Conservation (phyloP, 2,888 invertebrate genomes). For the Hydroisotoma schaefferi region DNA sequence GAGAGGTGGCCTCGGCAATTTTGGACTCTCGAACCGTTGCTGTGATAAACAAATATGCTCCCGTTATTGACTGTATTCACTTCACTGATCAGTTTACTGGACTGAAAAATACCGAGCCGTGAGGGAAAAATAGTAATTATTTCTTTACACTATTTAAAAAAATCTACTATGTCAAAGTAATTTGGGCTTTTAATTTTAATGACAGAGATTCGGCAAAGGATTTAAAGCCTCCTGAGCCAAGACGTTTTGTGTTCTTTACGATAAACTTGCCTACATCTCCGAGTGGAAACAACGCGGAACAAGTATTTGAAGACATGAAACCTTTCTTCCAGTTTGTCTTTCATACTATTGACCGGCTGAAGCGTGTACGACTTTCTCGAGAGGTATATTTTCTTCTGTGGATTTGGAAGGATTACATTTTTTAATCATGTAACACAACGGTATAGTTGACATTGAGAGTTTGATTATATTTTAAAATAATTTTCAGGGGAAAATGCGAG, state of each 20-base stretch:
- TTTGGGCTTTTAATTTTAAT: not conserved
- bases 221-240: conserved; percentile 66
- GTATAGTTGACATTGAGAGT: too few relatives aligned
- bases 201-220: conserved; percentile 44
- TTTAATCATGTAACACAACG: too few relatives aligned
- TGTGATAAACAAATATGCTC: conserved; percentile 74
- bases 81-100: conserved; percentile 96
- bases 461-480: conserved; percentile 4
- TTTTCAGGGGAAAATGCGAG: conserved; percentile 74
- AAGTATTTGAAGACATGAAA: conserved; percentile 69
- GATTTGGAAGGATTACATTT: too few relatives aligned
- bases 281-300: conserved; percentile 64
- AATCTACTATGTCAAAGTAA: not conserved
- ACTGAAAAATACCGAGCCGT: conserved; percentile 77
- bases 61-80: conserved; percentile 90
- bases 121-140: conserved; percentile 52
- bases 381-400: conserved; percentile 65
- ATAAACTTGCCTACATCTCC: conserved; percentile 63
- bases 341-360: conserved; percentile 87
- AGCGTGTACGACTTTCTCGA: conserved; percentile 78
- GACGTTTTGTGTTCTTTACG: conserved; percentile 75
- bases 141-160: not conserved
- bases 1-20: conserved; percentile 77
- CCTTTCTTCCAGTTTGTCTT: conserved; percentile 84
- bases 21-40: conserved; percentile 76